Evolutionary conservation across 1,140 invertebrate genomes (phyloP).

Genomic region (Drosophila littoralis): DNA sequence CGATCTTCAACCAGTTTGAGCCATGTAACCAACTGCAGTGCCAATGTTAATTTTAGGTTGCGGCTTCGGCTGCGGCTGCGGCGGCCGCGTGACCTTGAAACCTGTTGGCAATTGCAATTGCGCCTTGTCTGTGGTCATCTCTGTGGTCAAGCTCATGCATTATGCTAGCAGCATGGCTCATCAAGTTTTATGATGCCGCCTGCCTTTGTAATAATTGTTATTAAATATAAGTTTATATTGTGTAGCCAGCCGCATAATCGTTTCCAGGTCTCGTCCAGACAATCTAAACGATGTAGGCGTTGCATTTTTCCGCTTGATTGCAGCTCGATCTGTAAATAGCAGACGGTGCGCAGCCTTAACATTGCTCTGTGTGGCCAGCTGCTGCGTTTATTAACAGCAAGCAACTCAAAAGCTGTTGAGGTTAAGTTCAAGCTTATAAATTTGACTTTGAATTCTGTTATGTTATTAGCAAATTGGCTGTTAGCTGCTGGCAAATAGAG

Average conservation of each 20-base stretch:
- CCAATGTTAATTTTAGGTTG: conserved; percentile 33
- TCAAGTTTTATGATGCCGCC: conserved; percentile 28
- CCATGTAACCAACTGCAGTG: conserved; percentile 46
- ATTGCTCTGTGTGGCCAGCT: not conserved
- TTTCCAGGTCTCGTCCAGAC: not conserved
- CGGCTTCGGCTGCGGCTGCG: conserved; percentile 16
- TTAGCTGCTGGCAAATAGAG: not conserved
- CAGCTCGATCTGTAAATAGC: not conserved
- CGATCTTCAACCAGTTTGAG: conserved; percentile 56
- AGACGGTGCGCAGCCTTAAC: not conserved
- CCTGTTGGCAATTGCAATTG: conserved; percentile 30
- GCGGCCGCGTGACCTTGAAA: conserved; percentile 44
- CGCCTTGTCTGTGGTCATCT: conserved; percentile 30
- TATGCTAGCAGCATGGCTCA: conserved; percentile 19
- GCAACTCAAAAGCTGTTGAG: not conserved
- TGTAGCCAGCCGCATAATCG: not conserved
- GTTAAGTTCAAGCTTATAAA: not conserved
- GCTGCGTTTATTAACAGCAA: not conserved
- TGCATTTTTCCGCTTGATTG: conserved; percentile 13
- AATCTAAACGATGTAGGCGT: conserved; percentile 7
- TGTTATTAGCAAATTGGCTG: not conserved
- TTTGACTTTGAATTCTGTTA: not conserved
- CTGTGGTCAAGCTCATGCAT: conserved; percentile 46
- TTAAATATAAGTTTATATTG: conserved; percentile 25
- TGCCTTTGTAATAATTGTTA: conserved; percentile 34